Conservation (phyloP, 1,140 invertebrate genomes). For the Leptopilina boulardi region DNA sequence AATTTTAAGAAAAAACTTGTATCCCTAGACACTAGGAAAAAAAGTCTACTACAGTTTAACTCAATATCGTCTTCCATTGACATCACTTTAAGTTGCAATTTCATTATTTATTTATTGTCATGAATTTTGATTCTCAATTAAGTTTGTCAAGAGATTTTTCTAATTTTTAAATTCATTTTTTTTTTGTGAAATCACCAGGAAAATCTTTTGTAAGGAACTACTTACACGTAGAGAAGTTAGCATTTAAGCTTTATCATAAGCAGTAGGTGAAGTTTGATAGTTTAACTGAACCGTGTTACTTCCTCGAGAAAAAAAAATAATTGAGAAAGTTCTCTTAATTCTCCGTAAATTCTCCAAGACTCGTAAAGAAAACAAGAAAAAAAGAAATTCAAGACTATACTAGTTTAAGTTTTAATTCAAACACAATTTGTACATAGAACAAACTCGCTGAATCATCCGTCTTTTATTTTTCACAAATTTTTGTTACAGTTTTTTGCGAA, state of each 20-base stretch:
- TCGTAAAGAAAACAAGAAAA: not conserved
- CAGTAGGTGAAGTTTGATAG: constrained; percentile 31
- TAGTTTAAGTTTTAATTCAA: constrained; percentile 24
- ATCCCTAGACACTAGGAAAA: constrained; percentile 9
- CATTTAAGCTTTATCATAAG: constrained; percentile 17
- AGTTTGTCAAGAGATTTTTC: not conserved
- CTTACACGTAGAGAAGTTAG: constrained; percentile 19
- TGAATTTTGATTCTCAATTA: constrained; percentile 23
- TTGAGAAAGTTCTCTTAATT: not conserved
- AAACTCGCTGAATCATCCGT: constrained; percentile 15
- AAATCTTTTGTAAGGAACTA: constrained; percentile 3
- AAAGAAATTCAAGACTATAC: not conserved
- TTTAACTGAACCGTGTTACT: constrained; percentile 31
- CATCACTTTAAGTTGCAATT: constrained; percentile 26
- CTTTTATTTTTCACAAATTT: not conserved
- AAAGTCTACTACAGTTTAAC: constrained; percentile 12
- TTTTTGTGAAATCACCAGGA: not conserved
- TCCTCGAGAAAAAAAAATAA: constrained; percentile 18
- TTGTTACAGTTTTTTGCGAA: not conserved
- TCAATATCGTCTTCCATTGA: constrained; percentile 30
- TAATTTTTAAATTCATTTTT: not conserved
- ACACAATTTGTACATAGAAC: constrained; percentile 29
- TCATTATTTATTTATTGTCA: constrained; percentile 18
- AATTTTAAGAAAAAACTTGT: not conserved
- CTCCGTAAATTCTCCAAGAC: not conserved